A percentile compares a stretch with the other conserved stretches of the same genome.
Conservation (phyloP, 2,797 vertebrate species). For the Catharus ustulatus region DNA sequence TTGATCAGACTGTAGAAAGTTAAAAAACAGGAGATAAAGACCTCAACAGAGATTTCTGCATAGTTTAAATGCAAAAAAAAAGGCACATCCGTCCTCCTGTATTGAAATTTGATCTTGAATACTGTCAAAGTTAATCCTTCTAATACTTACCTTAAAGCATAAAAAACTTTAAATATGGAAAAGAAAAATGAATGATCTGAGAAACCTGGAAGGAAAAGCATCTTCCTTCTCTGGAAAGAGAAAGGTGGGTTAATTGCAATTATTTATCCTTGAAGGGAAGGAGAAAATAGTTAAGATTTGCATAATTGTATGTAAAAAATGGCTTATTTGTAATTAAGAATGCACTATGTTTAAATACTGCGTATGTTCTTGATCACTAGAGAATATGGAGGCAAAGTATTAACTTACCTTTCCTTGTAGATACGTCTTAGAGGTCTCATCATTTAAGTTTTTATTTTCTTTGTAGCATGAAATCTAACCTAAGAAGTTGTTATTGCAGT, state of each 20-base stretch:
- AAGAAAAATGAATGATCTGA: neutral
- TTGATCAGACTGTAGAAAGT: neutral
- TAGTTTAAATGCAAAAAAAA: neutral
- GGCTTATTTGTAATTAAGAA: neutral
- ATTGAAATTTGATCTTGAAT: neutral
- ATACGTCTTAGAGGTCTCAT: accelerated
- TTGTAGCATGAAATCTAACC: neutral
- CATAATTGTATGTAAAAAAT: neutral
- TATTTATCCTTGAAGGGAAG: neutral
- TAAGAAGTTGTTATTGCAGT: neutral
- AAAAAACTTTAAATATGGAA: neutral
- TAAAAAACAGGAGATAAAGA: neutral
- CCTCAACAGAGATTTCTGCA: neutral
- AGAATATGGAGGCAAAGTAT: neutral
- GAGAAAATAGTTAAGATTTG: neutral
- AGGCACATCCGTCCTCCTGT: accelerated
- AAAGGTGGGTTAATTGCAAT: neutral
- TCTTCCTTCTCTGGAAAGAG: neutral
- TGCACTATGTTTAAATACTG: neutral
- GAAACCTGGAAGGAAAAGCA: neutral
- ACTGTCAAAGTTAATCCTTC: neutral
- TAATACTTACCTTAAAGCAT: neutral
- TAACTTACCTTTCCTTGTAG: neutral
- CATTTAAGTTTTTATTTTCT: neutral
- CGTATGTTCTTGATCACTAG: neutral